These are phyloP conservation scores for Miniopterus natalensis DNA, from an alignment of 2,113 vertebrate genomes.

Conservation along the genomic window DNA sequence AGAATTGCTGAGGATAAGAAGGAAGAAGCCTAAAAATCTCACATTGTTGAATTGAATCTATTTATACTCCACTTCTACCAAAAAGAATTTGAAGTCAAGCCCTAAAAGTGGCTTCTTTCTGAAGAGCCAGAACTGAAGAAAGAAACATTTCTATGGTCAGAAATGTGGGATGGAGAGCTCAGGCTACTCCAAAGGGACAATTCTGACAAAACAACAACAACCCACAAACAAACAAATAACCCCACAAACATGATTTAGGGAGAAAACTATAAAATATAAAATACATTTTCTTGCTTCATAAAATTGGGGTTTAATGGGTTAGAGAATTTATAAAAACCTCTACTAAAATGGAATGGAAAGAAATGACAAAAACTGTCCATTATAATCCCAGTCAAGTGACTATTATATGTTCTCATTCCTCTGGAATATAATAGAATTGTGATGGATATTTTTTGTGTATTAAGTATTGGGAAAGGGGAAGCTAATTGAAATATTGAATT, in stretches of 20 bases:
- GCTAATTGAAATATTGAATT: conserved; percentile 17
- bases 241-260: background rate
- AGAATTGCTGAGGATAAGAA: background rate
- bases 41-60: conserved; percentile 32
- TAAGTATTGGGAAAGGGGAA: background rate
- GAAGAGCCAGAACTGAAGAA: conserved; percentile 1
- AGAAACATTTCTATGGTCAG: conserved; percentile 15
- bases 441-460: background rate
- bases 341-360: background rate
- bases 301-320: background rate
- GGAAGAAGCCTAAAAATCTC: conserved; percentile 22
- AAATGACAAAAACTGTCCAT: background rate
- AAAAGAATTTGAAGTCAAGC: conserved; percentile 4
- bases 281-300: background rate
- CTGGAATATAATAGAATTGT: background rate
- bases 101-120: conserved; percentile 10
- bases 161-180: background rate
- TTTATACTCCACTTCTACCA: conserved; percentile 45
- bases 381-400: background rate
- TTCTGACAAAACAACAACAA: background rate
- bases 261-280: background rate
- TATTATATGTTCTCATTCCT: background rate
- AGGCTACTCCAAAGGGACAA: background rate
- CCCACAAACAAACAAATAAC: background rate
- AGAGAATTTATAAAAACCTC: background rate